Percentiles rank a stretch among this genome's conserved stretches.
These are phyloP conservation scores for Parambassis ranga DNA, from an alignment of 2,797 vertebrate species.

Conservation along the genomic window DNA sequence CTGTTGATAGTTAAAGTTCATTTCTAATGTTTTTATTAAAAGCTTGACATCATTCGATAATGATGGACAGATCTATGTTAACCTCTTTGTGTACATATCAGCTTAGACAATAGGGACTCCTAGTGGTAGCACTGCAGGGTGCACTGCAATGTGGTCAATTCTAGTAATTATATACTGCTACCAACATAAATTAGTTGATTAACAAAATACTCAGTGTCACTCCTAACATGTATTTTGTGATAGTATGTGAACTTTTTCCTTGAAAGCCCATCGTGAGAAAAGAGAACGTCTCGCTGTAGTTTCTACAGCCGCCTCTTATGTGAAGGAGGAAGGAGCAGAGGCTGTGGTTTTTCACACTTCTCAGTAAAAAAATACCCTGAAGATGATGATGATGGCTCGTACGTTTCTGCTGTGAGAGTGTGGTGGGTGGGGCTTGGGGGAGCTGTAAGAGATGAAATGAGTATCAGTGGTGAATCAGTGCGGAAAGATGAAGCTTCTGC, in stretches of 20 bases:
- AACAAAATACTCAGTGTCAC: too few species aligned
- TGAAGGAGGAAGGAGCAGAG: background rate
- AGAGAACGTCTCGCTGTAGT: background rate
- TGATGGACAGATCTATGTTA: too few species aligned
- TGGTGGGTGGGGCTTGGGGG: background rate
- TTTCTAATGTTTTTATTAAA: too few species aligned
- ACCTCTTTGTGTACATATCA: too few species aligned
- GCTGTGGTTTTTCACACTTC: constrained; percentile 9
- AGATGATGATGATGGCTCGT: background rate
- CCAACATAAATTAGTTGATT: too few species aligned
- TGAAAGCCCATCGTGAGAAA: background rate
- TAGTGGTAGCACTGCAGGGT: too few species aligned
- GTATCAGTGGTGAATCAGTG: background rate
- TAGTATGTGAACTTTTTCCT: accelerated
- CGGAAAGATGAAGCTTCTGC: constrained; percentile 51
- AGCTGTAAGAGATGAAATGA: background rate
- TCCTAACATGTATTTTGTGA: too few species aligned
- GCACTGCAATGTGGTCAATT: too few species aligned
- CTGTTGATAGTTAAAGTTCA: too few species aligned
- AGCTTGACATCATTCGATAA: too few species aligned
- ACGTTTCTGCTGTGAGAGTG: background rate
- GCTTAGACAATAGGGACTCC: too few species aligned
- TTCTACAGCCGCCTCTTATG: background rate
- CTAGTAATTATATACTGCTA: too few species aligned
- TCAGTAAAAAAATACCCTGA: background rate